Percentiles rank a stretch among this genome's conserved stretches.
Conservation (phyloP, 2,888 invertebrate species). For the Micropterix aruncella region DNA sequence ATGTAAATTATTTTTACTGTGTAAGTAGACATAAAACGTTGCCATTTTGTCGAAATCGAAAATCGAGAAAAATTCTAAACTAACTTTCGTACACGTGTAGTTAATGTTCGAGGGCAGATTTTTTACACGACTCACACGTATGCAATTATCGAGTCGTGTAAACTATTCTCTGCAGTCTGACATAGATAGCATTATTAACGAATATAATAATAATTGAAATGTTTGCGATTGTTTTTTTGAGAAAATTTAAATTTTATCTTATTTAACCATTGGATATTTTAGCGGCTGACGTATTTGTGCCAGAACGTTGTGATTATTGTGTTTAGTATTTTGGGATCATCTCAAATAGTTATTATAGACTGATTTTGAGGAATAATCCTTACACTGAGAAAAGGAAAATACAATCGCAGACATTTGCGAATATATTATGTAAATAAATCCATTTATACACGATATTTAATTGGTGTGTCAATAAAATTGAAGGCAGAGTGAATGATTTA, state of each 20-base stretch:
- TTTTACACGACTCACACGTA: background rate
- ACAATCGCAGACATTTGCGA: constrained; percentile 1
- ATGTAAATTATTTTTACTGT: background rate
- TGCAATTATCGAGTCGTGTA: background rate
- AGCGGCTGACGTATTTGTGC: too few relatives aligned
- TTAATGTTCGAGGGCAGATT: background rate
- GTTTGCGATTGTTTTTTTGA: too few relatives aligned
- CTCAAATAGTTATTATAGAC: too few relatives aligned
- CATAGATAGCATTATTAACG: background rate
- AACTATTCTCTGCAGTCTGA: background rate
- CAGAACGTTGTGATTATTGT: too few relatives aligned
- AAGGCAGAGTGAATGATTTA: background rate
- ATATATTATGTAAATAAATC: constrained; percentile 1
- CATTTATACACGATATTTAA: constrained; percentile 3
- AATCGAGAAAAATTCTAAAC: background rate
- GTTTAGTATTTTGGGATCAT: too few relatives aligned
- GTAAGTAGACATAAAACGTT: background rate
- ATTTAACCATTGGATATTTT: too few relatives aligned
- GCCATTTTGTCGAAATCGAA: background rate
- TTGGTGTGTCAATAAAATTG: constrained; percentile 2
- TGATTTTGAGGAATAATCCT: too few relatives aligned
- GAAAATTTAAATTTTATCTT: too few relatives aligned
- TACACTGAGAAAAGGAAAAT: too few relatives aligned
- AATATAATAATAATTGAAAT: too few relatives aligned
- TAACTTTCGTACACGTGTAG: background rate